Conservation (phyloP, 2,113 vertebrate species). For the Brienomyrus brachyistius region DNA sequence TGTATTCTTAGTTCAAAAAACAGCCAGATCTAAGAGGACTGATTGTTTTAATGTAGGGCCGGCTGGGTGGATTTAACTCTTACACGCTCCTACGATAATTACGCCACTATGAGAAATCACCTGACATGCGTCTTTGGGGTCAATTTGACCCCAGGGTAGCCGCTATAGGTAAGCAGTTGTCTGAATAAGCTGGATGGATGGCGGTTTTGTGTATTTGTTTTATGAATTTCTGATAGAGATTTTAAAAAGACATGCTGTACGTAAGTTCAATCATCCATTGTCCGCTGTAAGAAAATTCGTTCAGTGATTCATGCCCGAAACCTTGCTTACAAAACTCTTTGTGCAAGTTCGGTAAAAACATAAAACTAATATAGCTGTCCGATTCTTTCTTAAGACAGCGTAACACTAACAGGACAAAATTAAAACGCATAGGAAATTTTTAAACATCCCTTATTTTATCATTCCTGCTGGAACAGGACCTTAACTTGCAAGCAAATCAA, state of each 20-base stretch:
- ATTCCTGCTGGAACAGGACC: slow-evolving; percentile 2
- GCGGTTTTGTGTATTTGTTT: neutral
- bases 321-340: neutral
- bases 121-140: no score
- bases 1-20: neutral
- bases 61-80: neutral
- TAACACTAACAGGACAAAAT: neutral
- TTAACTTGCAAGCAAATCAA: slow-evolving; percentile 10
- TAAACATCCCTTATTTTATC: slow-evolving; percentile 16
- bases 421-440: neutral
- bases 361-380: neutral
- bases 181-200: neutral
- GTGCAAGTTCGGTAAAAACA: neutral
- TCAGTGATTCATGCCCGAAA: neutral
- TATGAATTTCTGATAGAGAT: neutral
- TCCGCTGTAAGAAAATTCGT: neutral
- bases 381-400: neutral
- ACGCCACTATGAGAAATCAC: no score
- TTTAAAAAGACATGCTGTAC: neutral
- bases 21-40: neutral
- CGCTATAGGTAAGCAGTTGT: neutral
- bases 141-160: no score
- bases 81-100: no score
- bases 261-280: neutral
- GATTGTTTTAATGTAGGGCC: neutral